Conservation (phyloP, 2,888 invertebrate species). For the Noctua pronuba region DNA sequence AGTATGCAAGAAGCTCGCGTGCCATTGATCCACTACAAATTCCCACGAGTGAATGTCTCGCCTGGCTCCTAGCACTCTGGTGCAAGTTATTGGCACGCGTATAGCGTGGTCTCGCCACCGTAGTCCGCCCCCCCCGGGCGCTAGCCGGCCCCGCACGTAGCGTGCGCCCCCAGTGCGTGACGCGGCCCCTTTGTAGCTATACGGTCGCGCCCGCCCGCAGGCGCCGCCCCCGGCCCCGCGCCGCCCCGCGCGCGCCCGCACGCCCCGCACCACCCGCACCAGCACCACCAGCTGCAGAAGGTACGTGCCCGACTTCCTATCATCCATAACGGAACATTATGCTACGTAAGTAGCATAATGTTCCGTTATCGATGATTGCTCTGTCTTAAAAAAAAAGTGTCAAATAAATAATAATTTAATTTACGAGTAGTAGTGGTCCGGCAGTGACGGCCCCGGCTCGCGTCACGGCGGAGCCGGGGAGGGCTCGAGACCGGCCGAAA, state of each 20-base stretch:
- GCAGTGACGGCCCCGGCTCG: not conserved
- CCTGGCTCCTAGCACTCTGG: not conserved
- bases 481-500: too few relatives aligned
- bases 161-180: too few relatives aligned
- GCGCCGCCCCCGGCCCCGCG: constrained; percentile 74
- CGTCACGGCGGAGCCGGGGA: too few relatives aligned
- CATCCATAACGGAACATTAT: not conserved
- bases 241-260: constrained; percentile 44
- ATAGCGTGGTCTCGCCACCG: too few relatives aligned
- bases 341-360: too few relatives aligned
- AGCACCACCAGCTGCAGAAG: constrained; percentile 83
- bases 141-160: too few relatives aligned
- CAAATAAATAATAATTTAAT: not conserved
- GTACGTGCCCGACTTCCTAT: constrained; percentile 58
- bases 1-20: not conserved
- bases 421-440: not conserved
- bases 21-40: not conserved
- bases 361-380: too few relatives aligned
- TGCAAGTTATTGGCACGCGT: not conserved
- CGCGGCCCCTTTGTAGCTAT: constrained; percentile 57
- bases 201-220: constrained; percentile 56
- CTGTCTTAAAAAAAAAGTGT: not conserved
- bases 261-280: constrained; percentile 73
- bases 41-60: not conserved
- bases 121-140: too few relatives aligned